Evolutionary conservation across 1,140 invertebrate species (phyloP).

Genomic region (Drosophila lowei): DNA sequence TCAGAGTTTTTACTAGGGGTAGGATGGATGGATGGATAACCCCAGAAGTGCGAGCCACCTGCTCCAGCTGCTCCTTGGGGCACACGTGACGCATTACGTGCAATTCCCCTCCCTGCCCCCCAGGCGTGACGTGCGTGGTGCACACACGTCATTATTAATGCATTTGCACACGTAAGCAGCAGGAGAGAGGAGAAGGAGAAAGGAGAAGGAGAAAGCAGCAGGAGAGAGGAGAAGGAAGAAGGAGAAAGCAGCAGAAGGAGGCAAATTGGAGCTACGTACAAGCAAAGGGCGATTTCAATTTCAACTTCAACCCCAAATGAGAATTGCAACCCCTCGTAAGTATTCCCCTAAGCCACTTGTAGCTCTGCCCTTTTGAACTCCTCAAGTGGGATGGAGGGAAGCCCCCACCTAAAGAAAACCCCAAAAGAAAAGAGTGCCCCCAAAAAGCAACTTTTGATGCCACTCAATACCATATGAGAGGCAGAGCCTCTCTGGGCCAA

Average conservation of each 20-base stretch:
- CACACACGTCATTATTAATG: constrained; percentile 79
- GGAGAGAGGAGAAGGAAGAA: background rate
- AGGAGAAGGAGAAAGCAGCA: background rate
- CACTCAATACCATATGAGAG: no score
- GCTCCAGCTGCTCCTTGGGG: constrained; percentile 3
- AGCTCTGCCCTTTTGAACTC: constrained; percentile 44
- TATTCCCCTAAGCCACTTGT: constrained; percentile 57
- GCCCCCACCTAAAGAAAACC: background rate
- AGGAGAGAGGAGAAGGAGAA: background rate
- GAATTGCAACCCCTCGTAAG: constrained; percentile 17
- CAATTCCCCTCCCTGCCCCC: constrained; percentile 19
- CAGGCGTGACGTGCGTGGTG: constrained; percentile 56
- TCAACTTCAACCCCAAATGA: constrained; percentile 12
- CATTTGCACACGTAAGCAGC: constrained; percentile 61
- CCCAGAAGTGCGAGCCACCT: background rate
- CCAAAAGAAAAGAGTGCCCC: background rate
- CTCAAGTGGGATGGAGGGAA: constrained; percentile 22
- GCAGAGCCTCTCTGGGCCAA: constrained; percentile 3
- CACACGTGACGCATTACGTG: constrained; percentile 70
- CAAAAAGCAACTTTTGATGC: constrained; percentile 15
- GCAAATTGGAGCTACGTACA: no score
- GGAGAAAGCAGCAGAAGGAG: no score
- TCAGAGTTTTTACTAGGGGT: constrained; percentile 18
- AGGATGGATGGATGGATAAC: no score
- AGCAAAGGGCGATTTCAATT: background rate